Base-by-base conservation (phyloP, 2,113 vertebrate species). In the Oreamnos americanus region DNA sequence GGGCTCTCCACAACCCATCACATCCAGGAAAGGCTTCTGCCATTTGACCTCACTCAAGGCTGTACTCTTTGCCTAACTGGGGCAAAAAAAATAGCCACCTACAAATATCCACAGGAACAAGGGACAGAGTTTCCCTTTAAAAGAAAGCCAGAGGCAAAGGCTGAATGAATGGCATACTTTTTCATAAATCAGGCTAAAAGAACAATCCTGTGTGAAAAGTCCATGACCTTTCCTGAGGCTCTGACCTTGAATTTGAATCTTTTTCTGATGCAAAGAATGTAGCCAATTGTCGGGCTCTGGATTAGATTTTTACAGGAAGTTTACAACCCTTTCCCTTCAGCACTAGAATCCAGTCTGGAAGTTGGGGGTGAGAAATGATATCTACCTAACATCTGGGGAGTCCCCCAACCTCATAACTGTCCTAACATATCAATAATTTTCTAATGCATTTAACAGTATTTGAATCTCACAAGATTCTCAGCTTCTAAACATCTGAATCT, bases 121-220 rank as follows among this genome's bases (percentile, higher is more conserved):
- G 43, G 81, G 49, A 96, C 94, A 78, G 91, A 83, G 49, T 87
- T 58, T 91, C n/a, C 33, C 62, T 97, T 96, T 95, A 83, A 97
- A 96, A 96, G 94, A 84, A 87, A 89, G 86, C 88, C 93, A 93
- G 78, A 97, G 93, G 93, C 97, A 94, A 94, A 90, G 85, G 25
- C 95, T 88, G 85, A 88, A 96, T 96, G 96, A 97, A 98, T 96
- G 91, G n/a, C 96, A 95, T 81, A 96, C 87, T 97, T 97, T 84
- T 93, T 91, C 86, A 89, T 93, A 97, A 98, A 98, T 95, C 86
- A 91, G 83, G 45, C 89, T 96, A 97, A 96, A 89, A 81, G 96
- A 96, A 91, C 88, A 95, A 94, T 94, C 21, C 47, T 91, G n/a
- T 89, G 87, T 7, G 2, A 97, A 93, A 97, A 78, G 58, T 86